phyloP scores from a whole-genome alignment of 2,113 vertebrate species.

The Bucco capensis region DNA sequence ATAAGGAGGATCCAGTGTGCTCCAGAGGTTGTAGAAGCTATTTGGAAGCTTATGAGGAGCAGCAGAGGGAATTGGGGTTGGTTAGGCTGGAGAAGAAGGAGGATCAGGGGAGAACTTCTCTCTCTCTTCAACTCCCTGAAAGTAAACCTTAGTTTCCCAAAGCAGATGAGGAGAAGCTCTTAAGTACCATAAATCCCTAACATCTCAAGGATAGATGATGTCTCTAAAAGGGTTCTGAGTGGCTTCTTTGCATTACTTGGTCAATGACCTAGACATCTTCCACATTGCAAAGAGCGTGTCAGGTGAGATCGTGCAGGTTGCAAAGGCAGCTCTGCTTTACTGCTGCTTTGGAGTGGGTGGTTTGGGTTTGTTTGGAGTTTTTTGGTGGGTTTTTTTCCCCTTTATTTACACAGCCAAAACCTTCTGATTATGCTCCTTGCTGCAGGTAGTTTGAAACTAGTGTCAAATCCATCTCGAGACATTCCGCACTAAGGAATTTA shows the following conservation, averaged over 20 bases:
- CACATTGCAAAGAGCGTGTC: background rate
- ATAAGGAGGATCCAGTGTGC: no score
- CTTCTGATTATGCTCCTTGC: background rate
- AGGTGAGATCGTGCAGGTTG: background rate
- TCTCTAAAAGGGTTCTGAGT: background rate
- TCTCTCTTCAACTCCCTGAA: no score
- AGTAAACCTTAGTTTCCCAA: no score
- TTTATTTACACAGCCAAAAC: background rate
- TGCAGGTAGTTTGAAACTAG: background rate
- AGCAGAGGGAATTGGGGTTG: no score
- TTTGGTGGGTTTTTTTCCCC: background rate
- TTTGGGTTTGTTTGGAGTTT: rapidly evolving
- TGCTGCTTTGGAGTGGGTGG: background rate
- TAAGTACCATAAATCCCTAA: no score
- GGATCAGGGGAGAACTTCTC: no score
- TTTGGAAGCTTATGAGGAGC: no score
- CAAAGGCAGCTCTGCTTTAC: background rate
- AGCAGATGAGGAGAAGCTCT: no score
- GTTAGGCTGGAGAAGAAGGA: no score
- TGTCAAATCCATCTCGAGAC: background rate
- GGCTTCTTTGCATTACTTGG: background rate
- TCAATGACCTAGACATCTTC: background rate
- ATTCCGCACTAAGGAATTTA: background rate
- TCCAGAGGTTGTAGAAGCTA: no score
- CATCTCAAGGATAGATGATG: background rate